Base-by-base conservation (phyloP, 1,140 invertebrate genomes). In the Drosophila miranda region DNA sequence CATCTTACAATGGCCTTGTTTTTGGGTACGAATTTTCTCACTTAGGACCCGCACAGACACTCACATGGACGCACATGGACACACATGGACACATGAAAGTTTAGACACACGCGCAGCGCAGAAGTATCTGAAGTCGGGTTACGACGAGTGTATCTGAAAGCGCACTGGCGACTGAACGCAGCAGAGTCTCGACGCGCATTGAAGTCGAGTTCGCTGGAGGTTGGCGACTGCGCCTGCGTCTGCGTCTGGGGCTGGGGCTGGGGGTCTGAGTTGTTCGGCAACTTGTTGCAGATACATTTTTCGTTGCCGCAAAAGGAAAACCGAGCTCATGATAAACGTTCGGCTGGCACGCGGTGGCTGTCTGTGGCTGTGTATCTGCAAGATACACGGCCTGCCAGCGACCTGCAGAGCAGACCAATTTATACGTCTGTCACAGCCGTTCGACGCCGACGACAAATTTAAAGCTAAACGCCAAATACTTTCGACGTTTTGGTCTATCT, bases 241-340 rank as follows among this genome's bases (percentile, higher is more conserved):
- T 43, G 11, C 16, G 66, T 19, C 54, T 34, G 30, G 26, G 42
- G 21, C 61, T 41, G 16, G 13, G 45, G 13, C 34, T 52, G 43
- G 43, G 46, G 23, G 21, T 43, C 48, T 21, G 49, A 51, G 30
- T 64, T 53, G 78, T 56, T 82, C 70, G 75, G 82, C 82, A 82
- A 88, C 82, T 87, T 82, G 82, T 88, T 87, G 82, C 81, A 77
- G 81, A 84, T 86, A 84, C 81, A 86, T 84, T 80, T 84, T 60
- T 51, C 8, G 26, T 67, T 76, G 81, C 81, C 81, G 55, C 81
- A 81, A 87, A 86, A 84, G 81, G 81, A 84, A 84, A 84, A 81
- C 63, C 76, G 80, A 84, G 56, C 69, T 56, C 78, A 73, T 86
- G 81, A 86, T 74, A 86, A 86, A 86, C 82, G 82, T 77, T 86